Percentiles rank a stretch among this genome's conserved stretches.
phyloP scores from a whole-genome alignment of 2,113 vertebrate species.

The human (Homo sapiens) region DNA sequence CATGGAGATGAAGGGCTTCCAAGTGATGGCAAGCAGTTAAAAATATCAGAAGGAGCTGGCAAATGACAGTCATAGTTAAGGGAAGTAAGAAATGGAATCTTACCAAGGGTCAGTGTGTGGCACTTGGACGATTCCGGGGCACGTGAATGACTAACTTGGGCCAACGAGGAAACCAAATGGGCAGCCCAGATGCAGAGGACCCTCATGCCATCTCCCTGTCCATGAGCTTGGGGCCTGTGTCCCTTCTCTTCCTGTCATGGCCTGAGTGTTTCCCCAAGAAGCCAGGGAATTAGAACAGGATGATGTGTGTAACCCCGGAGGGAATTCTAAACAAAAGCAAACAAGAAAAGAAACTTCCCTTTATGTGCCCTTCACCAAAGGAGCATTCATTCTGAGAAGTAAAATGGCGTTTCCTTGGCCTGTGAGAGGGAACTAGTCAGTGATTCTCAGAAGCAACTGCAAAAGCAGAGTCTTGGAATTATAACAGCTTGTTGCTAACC shows the following conservation, averaged over 20 bases:
- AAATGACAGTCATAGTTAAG: not conserved
- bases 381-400: constrained; percentile 61
- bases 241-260: constrained; percentile 49
- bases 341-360: constrained; percentile 70
- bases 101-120: not conserved
- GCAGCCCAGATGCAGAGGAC: not conserved
- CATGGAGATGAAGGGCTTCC: not conserved
- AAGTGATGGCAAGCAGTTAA: not conserved
- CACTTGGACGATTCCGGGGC: not conserved
- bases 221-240: not conserved
- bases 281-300: constrained; percentile 53
- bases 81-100: constrained; percentile 41
- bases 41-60: not conserved
- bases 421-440: not conserved
- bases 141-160: not conserved
- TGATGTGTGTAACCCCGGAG: constrained; percentile 57
- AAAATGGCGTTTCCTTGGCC: constrained; percentile 58
- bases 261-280: constrained; percentile 63
- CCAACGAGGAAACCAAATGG: not conserved
- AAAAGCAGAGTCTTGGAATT: constrained; percentile 49
- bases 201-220: not conserved
- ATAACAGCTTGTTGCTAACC: not conserved
- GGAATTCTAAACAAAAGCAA: constrained; percentile 67
- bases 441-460: constrained; percentile 65
- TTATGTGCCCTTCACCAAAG: constrained; percentile 45